Evolutionary conservation across 2,797 vertebrate species (phyloP).

Genomic region (Harpagifer antarcticus): DNA sequence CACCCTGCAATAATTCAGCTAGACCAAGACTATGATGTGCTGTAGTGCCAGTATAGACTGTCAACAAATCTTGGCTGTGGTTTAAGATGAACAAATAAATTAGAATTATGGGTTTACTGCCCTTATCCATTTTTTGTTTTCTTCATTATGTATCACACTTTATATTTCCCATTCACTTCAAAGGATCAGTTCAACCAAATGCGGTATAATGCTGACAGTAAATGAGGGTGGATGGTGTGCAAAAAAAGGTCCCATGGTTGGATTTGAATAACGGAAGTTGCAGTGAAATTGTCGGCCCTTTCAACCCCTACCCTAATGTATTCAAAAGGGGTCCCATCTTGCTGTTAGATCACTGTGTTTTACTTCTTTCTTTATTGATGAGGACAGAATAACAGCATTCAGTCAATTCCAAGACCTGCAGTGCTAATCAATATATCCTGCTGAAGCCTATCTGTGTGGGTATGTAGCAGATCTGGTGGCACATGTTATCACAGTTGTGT

Average conservation of each 20-base stretch:
- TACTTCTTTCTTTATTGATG: background rate
- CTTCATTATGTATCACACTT: too few relatives aligned
- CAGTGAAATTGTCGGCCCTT: background rate
- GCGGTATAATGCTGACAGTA: background rate
- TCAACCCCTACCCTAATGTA: background rate
- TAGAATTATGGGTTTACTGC: background rate
- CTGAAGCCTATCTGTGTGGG: background rate
- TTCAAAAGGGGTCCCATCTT: background rate
- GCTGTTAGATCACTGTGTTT: background rate
- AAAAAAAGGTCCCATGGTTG: background rate
- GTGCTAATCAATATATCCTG: conserved; percentile 24
- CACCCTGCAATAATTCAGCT: background rate
- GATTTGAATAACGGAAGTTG: background rate
- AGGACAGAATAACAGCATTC: background rate
- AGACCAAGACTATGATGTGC: background rate
- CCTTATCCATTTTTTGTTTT: background rate
- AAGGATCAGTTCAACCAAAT: too few relatives aligned
- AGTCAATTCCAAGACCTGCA: background rate
- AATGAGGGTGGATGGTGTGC: background rate
- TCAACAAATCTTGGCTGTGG: background rate
- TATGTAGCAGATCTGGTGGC: conserved; percentile 27
- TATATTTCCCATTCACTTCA: too few relatives aligned
- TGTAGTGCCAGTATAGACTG: background rate
- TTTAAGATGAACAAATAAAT: background rate
- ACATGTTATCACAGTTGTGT: conserved; percentile 38